Evolutionary conservation across 2,797 vertebrate genomes (phyloP), one percentile per base, ranked within the genome.

Genomic region (Ptychobarbus kaznakovi): DNA sequence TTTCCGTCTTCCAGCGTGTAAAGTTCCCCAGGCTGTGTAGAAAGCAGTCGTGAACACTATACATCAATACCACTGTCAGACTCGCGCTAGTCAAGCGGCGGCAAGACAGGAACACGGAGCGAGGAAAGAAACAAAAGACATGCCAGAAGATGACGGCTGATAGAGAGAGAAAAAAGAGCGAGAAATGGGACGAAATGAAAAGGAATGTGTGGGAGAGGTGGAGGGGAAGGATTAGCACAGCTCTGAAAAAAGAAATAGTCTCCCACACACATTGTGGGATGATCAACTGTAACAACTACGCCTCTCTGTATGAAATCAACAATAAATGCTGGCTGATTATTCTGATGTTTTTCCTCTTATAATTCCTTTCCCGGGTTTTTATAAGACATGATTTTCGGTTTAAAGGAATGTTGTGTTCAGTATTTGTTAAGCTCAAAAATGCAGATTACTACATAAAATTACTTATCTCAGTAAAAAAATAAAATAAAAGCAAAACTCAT

Each of bases 31-130:
- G 49, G 74, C 61, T 78, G 35, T 84, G 46, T 32, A 56, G 74
- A 69, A 84, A 84, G 72, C 63, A 69, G 82, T n/a, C 5, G 51
- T 4, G 28, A 73, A 80, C 51, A 72, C 51, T 70, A 13, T 12
- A 44, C 83, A 80, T 73, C 18, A 72, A 73, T 63, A 79, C 63
- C 66, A 70, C 76, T 61, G 82, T 84, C 81, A 82, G 53, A 61
- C 69, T 46, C 2, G 4, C 6, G 13, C 63, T 73, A 58, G 68
- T 63, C 73, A 89, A 92, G 82, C 22, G 68, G 20, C 65, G 15
- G 35, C 40, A 81, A 63, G 51, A 88, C 77, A 83, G 87, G 87
- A 85, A 68, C 51, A 66, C 81, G 87, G 87, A 88, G 86, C 80
- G 82, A 78, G 1, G 28, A 53, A 83, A 20, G 44, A 86, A 87